A percentile compares a stretch with the other conserved stretches of the same genome.
Evolutionary conservation across 2,888 invertebrate species (phyloP).

Genomic region (Xanthorhoe spadicearia): DNA sequence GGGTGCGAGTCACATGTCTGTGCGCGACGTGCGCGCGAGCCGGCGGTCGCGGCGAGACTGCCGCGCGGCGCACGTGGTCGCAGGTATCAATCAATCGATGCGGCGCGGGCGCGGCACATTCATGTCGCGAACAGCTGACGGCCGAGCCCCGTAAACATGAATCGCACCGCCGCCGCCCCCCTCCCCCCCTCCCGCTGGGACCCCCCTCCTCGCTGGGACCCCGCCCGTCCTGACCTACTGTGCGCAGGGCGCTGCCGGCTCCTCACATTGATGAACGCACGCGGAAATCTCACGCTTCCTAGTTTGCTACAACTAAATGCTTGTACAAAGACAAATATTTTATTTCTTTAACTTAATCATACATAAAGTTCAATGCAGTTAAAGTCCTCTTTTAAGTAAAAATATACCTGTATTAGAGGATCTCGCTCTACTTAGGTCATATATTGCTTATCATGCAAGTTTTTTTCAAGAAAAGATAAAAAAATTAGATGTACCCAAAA

Average conservation of each 20-base stretch:
- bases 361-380: no score
- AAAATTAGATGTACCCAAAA: no score
- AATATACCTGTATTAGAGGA: no score
- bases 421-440: no score
- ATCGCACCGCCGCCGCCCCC: conserved; percentile 62
- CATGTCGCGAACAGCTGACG: conserved; percentile 82
- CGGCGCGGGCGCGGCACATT: conserved; percentile 78
- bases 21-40: conserved; percentile 63
- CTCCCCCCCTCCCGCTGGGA: conserved; percentile 40
- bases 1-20: conserved; percentile 57
- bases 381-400: no score
- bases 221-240: conserved; percentile 54
- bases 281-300: conserved; percentile 18
- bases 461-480: no score
- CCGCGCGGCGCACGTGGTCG: conserved; percentile 53
- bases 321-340: not conserved
- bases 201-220: conserved; percentile 43
- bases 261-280: conserved; percentile 28
- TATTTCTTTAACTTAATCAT: no score
- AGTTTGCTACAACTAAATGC: not conserved
- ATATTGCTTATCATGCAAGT: no score
- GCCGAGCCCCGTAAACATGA: conserved; percentile 81
- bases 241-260: conserved; percentile 50
- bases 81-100: conserved; percentile 82
- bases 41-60: conserved; percentile 74